Conservation (phyloP, 2,888 invertebrate species). For the Ceraclea dissimilis region DNA sequence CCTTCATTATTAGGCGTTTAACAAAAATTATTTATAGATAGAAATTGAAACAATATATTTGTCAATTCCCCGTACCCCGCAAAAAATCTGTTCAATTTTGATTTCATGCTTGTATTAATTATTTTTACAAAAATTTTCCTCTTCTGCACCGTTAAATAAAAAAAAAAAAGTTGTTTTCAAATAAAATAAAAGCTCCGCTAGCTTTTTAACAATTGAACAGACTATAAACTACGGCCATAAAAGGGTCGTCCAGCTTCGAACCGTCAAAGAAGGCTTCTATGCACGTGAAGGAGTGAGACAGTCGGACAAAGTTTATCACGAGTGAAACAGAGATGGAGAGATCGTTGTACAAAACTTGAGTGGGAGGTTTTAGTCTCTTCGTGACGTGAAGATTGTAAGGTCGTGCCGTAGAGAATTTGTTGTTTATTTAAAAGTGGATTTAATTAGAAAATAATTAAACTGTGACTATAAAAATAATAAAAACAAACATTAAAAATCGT, state of each 20-base stretch:
- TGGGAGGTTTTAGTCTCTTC: slow-evolving; percentile 14
- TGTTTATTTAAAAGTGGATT: not conserved
- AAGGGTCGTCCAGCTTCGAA: slow-evolving; percentile 7
- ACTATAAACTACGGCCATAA: not conserved
- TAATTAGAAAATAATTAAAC: not conserved
- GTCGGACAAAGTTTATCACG: not conserved
- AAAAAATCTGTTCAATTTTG: too few species aligned
- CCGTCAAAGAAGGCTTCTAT: slow-evolving; percentile 17
- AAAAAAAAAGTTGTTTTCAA: too few species aligned
- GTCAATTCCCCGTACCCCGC: too few species aligned
- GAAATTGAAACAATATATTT: too few species aligned
- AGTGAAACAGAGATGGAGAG: slow-evolving; percentile 5
- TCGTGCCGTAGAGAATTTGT: slow-evolving; percentile 31
- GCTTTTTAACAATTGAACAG: slow-evolving; percentile 2
- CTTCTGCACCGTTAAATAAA: too few species aligned
- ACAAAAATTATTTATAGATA: too few species aligned
- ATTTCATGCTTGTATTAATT: too few species aligned
- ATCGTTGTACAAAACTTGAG: slow-evolving; percentile 7
- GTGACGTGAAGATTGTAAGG: slow-evolving; percentile 30
- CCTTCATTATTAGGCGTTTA: too few species aligned
- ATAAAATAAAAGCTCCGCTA: not conserved
- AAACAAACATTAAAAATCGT: not conserved
- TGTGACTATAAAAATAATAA: not conserved
- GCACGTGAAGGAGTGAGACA: slow-evolving; percentile 23
- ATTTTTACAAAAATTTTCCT: too few species aligned